Evolutionary conservation across 2,888 invertebrate species (phyloP), one percentile per base, ranked within the genome.

Genomic region (Nebria salina): DNA sequence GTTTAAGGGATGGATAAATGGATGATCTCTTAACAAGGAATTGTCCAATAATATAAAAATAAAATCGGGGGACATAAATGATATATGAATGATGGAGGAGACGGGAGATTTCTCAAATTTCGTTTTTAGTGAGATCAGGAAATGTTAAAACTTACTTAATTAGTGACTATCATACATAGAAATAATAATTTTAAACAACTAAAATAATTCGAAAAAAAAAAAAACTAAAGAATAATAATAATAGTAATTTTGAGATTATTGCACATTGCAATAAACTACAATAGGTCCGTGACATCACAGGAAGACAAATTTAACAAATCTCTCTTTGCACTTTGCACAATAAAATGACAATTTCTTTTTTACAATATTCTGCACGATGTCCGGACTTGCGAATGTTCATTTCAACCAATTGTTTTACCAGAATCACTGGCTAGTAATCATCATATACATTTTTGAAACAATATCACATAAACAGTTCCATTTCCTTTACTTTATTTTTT

Each of bases 1-100:
- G 85, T 83, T 85, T 84, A 54, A 82, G 84, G 85, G 85, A 85
- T 85, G 85, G 85, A 84, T 83, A 84, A 83, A 83, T 83, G 81
- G 81, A 80, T 80, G 80, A 80, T 75, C 80, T 80, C 80, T 42
- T 70, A 20, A 68, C 43, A 26, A 68, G 74, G 66, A 68, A 75
- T 72, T 72, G 54, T 41, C 73, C 11, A 42, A 73, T 41, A 15
- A 73, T 41, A 73, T 26, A 15, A 41, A 20, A 15, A 41, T 15
- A 41, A 34, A n/a, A 34, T 25, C 15, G 34, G 65, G 64, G 64
- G 5, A 75, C 11, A 64, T 25, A 64, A 20, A 54, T 64, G 75
- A 41, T 15, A 13, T 75, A 43, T 25, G 75, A 64, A 26, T 74
- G 74, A 75, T 54, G 75, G 68, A 74, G 80, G 75, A 76, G 65